Evolutionary conservation across 2,797 vertebrate genomes (phyloP), one percentile per base, ranked within the genome.

Genomic region (Cyprinodon diabolis): DNA sequence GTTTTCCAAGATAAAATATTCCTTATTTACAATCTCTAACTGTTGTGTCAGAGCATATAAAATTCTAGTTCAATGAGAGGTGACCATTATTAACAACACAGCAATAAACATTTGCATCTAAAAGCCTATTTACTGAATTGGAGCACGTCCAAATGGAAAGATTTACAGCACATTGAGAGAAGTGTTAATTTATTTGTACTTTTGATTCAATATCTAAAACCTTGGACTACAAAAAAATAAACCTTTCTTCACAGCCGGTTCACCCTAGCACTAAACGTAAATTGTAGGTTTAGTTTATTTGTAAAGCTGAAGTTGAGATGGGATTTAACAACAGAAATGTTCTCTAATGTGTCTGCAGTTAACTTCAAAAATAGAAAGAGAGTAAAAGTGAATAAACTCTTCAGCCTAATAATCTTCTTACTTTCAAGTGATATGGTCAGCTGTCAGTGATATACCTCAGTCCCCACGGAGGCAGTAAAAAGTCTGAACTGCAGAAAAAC

Each of bases 401-500:
- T 66, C 78, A 80, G 70, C 82, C 72, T 92, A 87, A 92, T 88
- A 88, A 91, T 91, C 85, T 86, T 86, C 85, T 92, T 87, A 87
- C 90, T 91, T 93, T 86, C 82, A 82, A 82, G 80, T 73, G 66
- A 56, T 78, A 40, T 85, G 93, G 93, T 91, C 91, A 91, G 90
- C 93, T 88, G 78, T 87, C 90, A 89, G 91, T 91, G 90, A 92
- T 92, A 55, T 69, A 88, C 84, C 76, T 76, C 63, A 56, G 79
- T 93, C 93, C 92, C 87, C 19, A 0, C 90, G 91, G 91, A 91
- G 66, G 60, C 55, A 77, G 83, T 82, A 88, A 81, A 90, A 90
- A 91, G 80, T 70, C 84, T 84, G 84, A 86, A 72, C 72, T 78
- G 76, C 84, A 88, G 82, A 88, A 94, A 95, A 95, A 94, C 91